Evolutionary conservation across 2,797 vertebrate genomes (phyloP), one percentile per base, ranked within the genome.

Genomic region (Mormyrus proboscirostris): DNA sequence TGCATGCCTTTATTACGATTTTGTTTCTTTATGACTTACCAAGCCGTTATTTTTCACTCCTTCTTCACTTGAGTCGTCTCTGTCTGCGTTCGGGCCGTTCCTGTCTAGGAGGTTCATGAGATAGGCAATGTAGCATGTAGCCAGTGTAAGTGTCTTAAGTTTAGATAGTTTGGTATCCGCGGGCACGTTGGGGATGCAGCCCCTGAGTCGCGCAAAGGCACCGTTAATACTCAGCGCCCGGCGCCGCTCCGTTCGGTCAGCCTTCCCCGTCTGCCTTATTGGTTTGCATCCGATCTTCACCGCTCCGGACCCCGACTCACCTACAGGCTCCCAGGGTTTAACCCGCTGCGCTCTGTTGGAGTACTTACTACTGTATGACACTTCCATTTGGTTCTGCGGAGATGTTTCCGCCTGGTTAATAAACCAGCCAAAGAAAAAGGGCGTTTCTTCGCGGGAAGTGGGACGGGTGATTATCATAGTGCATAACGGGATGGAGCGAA

Each of bases 141-240:
- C 96, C 94, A 97, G 91, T 84, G 96, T 95, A 50, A 97, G 93
- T 25, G 96, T 96, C 85, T 97, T 97, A 93, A 97, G 96, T 91
- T 97, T 97, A 92, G 96, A 96, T 79, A 97, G 96, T n/a, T 97
- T 97, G 90, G 96, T 97, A 92, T 97, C 96, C n/a, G 96, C 95
- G 0, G 96, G 96, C 89, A 97, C 96, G 90, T 97, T 97, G 94
- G 96, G 96, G 91, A 96, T 97, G 91, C 96, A 96, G 92, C 96
- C 96, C 14, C 96, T 95, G 88, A 97, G 95, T 83, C 96, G 96
- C 5, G 96, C 96, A 92, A 97, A 96, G 91, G 96, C 96, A 92
- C 96, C 96, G 92, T 97, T 97, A 93, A 97, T 96, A 93, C 96
- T 97, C 93, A 96, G 95, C 94, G 95, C 96, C 95, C 96, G 95